Evolutionary conservation across 2,113 vertebrate species (phyloP).

Genomic region (Halcyon senegalensis): DNA sequence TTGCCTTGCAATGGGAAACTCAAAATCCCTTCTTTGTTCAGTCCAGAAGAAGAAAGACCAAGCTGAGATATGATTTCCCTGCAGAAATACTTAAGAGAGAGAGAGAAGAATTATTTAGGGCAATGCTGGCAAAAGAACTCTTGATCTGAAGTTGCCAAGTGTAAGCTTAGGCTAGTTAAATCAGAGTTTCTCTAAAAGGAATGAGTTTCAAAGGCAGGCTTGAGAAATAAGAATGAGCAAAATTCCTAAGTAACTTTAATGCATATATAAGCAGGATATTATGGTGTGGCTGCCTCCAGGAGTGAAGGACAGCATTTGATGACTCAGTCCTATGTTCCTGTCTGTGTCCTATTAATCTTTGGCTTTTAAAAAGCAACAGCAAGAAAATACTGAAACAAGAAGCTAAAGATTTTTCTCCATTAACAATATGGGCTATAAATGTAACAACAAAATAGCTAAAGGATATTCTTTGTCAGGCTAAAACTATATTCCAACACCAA

Average conservation of each 20-base stretch:
- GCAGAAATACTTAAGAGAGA: background rate
- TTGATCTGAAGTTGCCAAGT: background rate
- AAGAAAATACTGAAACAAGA: slow-evolving; percentile 17
- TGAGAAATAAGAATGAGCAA: background rate
- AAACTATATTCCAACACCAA: background rate
- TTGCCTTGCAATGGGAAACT: background rate
- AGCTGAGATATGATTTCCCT: background rate
- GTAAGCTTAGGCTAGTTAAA: background rate
- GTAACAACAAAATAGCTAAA: slow-evolving; percentile 8
- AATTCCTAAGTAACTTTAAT: background rate
- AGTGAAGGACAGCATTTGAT: background rate
- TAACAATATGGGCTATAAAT: background rate
- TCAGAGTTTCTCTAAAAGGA: background rate
- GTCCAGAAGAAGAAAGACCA: background rate
- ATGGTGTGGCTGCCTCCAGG: background rate
- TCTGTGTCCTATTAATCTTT: slow-evolving; percentile 28
- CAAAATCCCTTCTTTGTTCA: background rate
- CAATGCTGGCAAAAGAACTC: background rate
- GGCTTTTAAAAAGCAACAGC: background rate
- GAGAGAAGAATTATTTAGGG: background rate
- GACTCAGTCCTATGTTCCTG: background rate
- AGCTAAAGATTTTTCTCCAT: background rate
- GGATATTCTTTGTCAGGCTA: background rate
- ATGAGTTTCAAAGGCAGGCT: background rate
- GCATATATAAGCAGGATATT: background rate